A percentile compares a stretch with the other conserved stretches of the same genome.
These are phyloP conservation scores for Scytalopus superciliaris DNA, from an alignment of 2,113 vertebrate species.

Conservation along the genomic window DNA sequence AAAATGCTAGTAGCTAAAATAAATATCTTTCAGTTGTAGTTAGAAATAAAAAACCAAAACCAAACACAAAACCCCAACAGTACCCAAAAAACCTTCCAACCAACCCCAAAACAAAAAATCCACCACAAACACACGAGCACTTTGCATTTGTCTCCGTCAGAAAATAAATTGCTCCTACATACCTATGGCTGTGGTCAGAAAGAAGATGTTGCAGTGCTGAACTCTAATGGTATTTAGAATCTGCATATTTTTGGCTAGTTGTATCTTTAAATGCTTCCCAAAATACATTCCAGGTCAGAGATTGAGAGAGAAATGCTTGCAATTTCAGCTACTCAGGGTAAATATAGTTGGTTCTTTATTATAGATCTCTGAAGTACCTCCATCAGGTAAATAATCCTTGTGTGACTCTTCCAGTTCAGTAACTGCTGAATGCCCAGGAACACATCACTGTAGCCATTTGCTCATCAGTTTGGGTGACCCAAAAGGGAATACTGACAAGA, in stretches of 20 bases:
- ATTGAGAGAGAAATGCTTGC: not conserved
- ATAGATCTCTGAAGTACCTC: not conserved
- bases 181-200: not conserved
- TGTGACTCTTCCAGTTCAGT: fast-evolving
- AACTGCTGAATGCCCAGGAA: not conserved
- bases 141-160: not conserved
- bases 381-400: not conserved
- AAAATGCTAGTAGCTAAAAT: not conserved
- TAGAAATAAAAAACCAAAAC: not conserved
- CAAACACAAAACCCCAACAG: not conserved
- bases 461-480: not conserved
- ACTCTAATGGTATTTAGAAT: not conserved
- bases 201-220: not conserved
- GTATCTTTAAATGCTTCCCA: not conserved
- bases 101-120: not conserved
- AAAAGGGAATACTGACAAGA: not conserved
- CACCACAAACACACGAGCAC: not conserved
- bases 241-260: not conserved
- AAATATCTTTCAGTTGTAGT: not conserved
- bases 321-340: not conserved
- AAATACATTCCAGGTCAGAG: not conserved
- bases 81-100: not conserved
- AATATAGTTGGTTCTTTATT: not conserved
- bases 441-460: not conserved
- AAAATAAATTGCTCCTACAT: not conserved